Base-by-base conservation (phyloP, 2,888 invertebrate species). In the Lepidocyrtinus sp. region DNA sequence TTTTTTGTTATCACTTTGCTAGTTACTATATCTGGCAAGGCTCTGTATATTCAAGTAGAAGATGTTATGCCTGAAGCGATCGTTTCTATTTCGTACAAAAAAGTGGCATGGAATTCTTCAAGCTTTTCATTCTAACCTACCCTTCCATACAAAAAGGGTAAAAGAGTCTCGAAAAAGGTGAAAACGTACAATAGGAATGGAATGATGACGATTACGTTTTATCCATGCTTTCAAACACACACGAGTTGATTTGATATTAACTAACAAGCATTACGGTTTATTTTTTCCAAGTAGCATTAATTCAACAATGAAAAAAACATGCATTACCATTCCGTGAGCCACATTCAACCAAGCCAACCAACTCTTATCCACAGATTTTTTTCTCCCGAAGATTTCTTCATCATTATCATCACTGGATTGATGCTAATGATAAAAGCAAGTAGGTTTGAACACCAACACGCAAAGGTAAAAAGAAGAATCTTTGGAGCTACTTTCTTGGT, bases 231-330 rank as follows among this genome's bases (percentile, higher is more conserved):
- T 50, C 50, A 50, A 50, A 50, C 2, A 2, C 2, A 50, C 50
- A 50, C 50, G 50, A 50, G n/a, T 50, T 12, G 5, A 36, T 36
- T 50, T 50, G 17, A 21, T 59, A 59, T 59, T 59, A 59, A 50
- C 50, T 50, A 50, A 59, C 21, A 59, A 59, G 59, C 59, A 59
- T 59, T 59, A 59, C 59, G 59, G 59, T 59, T 59, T 59, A 59
- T 59, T 59, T 59, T 59, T 59, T 59, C 59, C 59, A 59, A 15
- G 59, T 22, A 59, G 59, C 12, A 59, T 9, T 21, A 59, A 59
- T 59, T 36, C 36, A 36, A 12, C 36, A 36, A 21, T 15, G 3
- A 59, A 59, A 59, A 59, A 59, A 59, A 59, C 59, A 59, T 59
- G 59, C 21, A 59, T 9, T 59, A 59, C 59, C 9, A 21, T 2